Evolutionary conservation across 2,888 invertebrate genomes (phyloP), one percentile per base, ranked within the genome.

Genomic region (Tetragnatha montana): DNA sequence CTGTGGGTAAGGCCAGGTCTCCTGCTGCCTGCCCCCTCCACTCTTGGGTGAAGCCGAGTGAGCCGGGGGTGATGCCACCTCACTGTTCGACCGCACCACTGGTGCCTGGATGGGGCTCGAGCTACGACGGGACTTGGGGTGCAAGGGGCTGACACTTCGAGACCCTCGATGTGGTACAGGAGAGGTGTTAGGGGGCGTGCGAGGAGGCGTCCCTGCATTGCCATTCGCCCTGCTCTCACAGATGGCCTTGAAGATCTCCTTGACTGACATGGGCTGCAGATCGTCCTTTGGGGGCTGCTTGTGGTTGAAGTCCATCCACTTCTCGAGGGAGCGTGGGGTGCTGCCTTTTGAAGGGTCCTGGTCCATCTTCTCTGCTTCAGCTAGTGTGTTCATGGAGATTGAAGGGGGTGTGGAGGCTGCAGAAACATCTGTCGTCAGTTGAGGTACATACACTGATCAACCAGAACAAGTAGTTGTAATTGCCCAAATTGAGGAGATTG

Each of bases 211-310:
- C 0, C 95, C 95, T 60, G 96, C 96, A 93, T 96, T 97, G 2
- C 96, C 97, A 94, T 97, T 97, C n/a, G 96, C 95, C 79, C 96
- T 94, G 89, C 95, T 95, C 93, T 96, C 96, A 0, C 96, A 96
- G 93, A 96, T 95, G 0, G 95, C 96, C 92, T 96, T 95, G 6
- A 96, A 96, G 83, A 96, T 93, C 91, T 96, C 96, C 91, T 96
- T 95, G 17, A 96, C 96, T 0, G 96, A 96, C 1, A 95, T 95
- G 0, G 95, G 95, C 21, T 95, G 94, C 87, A 95, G 94, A 92
- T 95, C 95, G 74, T 92, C 92, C 68, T 91, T 89, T 47, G 90
- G 79, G 19, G 50, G 81, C 47, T 70, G 51, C 70, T 81, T 87
- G 17, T 74, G 68, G 22, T 78, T 74, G 51, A 81, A 85, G 82